phyloP scores from a whole-genome alignment of 2,888 invertebrate species.

The Phasia obesa region DNA sequence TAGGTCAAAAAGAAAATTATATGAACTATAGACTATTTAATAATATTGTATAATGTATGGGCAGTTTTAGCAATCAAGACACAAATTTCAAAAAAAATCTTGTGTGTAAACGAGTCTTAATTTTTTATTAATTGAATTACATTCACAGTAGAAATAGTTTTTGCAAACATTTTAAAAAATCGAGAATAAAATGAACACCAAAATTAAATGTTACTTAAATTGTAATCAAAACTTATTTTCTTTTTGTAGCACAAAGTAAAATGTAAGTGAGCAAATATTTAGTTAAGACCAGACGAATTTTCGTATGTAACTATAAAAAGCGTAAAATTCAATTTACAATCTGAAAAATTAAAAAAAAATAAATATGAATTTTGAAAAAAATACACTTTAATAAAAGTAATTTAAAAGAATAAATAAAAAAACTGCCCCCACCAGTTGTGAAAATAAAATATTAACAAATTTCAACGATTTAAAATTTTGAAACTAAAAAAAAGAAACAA shows the following conservation, averaged over 20 bases:
- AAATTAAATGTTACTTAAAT: constrained; percentile 30
- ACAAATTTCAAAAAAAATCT: too few species aligned
- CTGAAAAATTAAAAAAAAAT: constrained; percentile 19
- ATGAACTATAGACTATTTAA: too few species aligned
- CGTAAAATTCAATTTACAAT: constrained; percentile 3
- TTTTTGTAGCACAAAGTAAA: constrained; percentile 60
- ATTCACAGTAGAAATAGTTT: constrained; percentile 34
- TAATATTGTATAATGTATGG: too few species aligned
- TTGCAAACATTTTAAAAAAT: constrained; percentile 29
- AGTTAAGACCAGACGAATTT: constrained; percentile 52
- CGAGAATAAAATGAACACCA: constrained; percentile 20
- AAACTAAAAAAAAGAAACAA: background rate
- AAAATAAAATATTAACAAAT: constrained; percentile 48
- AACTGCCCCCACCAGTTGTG: constrained; percentile 69
- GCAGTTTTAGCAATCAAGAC: too few species aligned
- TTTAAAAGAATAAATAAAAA: constrained; percentile 21
- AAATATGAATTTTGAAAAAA: constrained; percentile 44
- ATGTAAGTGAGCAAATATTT: constrained; percentile 43
- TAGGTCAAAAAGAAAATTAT: too few species aligned
- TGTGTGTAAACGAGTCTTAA: too few species aligned
- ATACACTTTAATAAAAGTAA: constrained; percentile 6
- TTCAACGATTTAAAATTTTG: constrained; percentile 35
- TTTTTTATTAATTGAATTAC: background rate
- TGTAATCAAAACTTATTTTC: constrained; percentile 21
- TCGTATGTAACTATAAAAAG: constrained; percentile 25